Base-by-base conservation (phyloP, 2,797 vertebrate genomes). In the Megaceryle alcyon region DNA sequence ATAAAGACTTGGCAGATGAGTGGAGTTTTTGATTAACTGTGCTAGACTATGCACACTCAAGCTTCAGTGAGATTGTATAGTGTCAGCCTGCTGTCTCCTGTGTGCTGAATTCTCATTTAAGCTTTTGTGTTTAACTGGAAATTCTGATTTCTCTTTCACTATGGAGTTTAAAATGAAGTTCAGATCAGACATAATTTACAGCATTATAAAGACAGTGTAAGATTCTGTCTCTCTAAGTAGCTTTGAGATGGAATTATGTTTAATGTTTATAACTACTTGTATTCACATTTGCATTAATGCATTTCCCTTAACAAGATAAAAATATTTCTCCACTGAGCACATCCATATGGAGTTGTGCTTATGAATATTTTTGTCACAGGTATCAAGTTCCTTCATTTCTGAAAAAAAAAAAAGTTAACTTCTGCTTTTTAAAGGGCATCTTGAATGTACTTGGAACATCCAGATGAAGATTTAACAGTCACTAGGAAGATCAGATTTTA, bases 11-110 rank as follows among this genome's bases (percentile, higher is more conserved):
- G 93, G 94, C 95, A 92, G 97, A 97, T 51, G 80, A 97, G 93
- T 33, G 14, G 65, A 87, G 92, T 81, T 97, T 97, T 97, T 97
- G 97, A 98, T 98, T 94, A 98, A 97, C 89, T 94, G 80, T 43
- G 82, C 95, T 92, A 83, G 84, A 83, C 86, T 91, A 73, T 60
- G 83, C 96, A 88, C 86, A 96, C 96, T 95, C 90, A 86, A 94
- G 96, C 91, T 86, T 94, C 96, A 73, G 68, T 29, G 83, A 96
- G 95, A 96, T 73, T 78, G 78, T 86, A 57, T 79, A 78, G 94
- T 97, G 96, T 97, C 96, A 96, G 83, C 86, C 78, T 78, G 63
- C 85, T 95, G 96, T 96, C 96, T 96, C 94, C 78, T 65, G 93
- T 94, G 96, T 87, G 94, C 92, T 72, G 68, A 95, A 95, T 96